Evolutionary conservation across 2,888 invertebrate species (phyloP).

Genomic region (Penaeus monodon): DNA sequence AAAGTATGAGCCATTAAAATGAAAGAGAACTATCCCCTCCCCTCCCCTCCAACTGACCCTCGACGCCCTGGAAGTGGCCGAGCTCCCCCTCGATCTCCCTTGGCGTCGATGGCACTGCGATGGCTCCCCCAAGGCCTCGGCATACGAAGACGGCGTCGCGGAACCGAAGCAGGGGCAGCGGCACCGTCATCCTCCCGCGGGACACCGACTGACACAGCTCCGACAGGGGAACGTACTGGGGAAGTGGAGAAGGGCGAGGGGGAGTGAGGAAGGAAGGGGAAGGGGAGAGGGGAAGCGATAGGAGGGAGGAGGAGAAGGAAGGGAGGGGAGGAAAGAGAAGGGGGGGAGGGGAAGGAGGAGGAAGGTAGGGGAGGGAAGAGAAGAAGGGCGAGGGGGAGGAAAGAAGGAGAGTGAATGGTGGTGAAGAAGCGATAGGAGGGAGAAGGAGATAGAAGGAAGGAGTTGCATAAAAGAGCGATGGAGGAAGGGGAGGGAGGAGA

Average conservation of each 20-base stretch:
- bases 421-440: too few species aligned
- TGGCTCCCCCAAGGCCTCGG: conserved; percentile 28
- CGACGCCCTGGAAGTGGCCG: conserved; percentile 5
- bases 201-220: conserved; percentile 39
- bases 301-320: too few species aligned
- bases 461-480: too few species aligned
- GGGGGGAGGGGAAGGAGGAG: too few species aligned
- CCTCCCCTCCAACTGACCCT: background rate
- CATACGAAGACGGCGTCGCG: conserved; percentile 38
- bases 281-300: too few species aligned
- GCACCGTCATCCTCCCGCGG: conserved; percentile 38
- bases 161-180: conserved; percentile 33
- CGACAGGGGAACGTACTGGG: conserved; percentile 29
- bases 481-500: too few species aligned
- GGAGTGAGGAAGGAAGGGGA: too few species aligned
- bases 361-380: rapidly evolving
- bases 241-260: too few species aligned
- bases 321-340: too few species aligned
- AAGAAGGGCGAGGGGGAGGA: too few species aligned
- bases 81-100: background rate
- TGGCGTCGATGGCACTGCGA: conserved; percentile 9
- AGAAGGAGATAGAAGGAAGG: too few species aligned
- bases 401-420: too few species aligned
- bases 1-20: background rate
- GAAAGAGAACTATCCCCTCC: background rate